Conservation (phyloP, 2,797 vertebrate species). For the Merluccius polli region DNA sequence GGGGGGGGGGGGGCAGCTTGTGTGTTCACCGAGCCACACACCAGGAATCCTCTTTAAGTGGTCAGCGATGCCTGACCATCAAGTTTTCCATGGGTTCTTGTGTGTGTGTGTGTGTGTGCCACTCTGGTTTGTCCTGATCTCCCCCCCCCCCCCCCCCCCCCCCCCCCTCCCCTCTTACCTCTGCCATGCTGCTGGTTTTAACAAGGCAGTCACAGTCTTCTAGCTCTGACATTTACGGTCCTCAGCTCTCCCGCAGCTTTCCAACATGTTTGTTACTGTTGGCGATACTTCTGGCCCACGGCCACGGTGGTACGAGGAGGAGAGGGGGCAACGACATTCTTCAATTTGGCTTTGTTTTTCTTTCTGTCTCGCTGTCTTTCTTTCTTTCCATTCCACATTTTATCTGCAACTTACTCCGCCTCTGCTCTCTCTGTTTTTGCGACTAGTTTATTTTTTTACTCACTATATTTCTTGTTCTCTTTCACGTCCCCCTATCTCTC, state of each 20-base stretch:
- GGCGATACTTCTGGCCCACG: conserved; percentile 20
- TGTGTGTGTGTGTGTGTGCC: too few species aligned
- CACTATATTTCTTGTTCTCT: neutral
- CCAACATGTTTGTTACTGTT: conserved; percentile 49
- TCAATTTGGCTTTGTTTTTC: conserved; percentile 14
- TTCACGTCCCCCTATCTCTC: neutral
- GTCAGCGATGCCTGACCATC: neutral
- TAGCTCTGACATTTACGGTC: conserved; percentile 57
- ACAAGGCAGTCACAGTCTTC: conserved; percentile 39
- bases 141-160: conserved; percentile 47
- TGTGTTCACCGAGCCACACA: neutral
- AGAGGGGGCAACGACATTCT: conserved; percentile 25
- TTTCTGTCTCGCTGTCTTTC: neutral
- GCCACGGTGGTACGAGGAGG: conserved; percentile 16
- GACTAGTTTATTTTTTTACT: neutral
- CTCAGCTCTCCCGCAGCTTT: conserved; percentile 24
- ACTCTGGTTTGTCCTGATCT: conserved; percentile 22
- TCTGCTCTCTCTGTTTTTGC: neutral
- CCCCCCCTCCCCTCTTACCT: conserved; percentile 42
- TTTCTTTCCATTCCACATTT: neutral
- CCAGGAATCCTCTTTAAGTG: neutral
- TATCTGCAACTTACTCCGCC: neutral
- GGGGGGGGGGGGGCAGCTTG: neutral
- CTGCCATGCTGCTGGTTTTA: conserved; percentile 43
- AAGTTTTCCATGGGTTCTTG: neutral